Evolutionary conservation across 1,140 invertebrate genomes (phyloP).

Genomic region (Pristionchus pacificus): DNA sequence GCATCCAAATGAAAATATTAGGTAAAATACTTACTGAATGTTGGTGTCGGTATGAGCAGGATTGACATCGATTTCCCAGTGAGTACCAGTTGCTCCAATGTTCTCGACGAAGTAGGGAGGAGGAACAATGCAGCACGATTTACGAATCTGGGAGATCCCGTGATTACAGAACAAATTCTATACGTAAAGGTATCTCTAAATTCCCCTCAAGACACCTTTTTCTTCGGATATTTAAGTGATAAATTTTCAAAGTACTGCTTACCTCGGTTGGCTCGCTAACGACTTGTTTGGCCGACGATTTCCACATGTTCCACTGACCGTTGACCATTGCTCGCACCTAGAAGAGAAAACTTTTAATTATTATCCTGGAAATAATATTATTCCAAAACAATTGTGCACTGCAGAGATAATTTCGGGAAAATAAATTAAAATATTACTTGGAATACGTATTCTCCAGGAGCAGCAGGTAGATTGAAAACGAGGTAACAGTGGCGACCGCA

Average conservation of each 20-base stretch:
- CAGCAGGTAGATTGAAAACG: constrained; percentile 52
- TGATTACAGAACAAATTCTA: constrained; percentile 6
- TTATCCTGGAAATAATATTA: no score
- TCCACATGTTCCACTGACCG: constrained; percentile 56
- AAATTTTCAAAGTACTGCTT: no score
- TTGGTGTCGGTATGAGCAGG: constrained; percentile 54
- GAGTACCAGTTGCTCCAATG: constrained; percentile 48
- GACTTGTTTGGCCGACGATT: constrained; percentile 44
- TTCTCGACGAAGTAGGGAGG: constrained; percentile 55
- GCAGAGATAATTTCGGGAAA: constrained; percentile 10
- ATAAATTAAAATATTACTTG: constrained; percentile 33
- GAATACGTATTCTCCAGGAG: constrained; percentile 50
- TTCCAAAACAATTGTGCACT: no score
- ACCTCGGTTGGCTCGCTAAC: constrained; percentile 46
- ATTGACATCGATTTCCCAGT: constrained; percentile 50
- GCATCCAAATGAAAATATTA: no score
- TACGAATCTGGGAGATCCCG: background rate
- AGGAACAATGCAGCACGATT: constrained; percentile 52
- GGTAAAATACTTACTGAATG: constrained; percentile 49
- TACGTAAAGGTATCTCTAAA: background rate
- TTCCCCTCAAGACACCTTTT: no score
- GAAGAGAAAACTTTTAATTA: no score
- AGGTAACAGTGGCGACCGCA: constrained; percentile 52
- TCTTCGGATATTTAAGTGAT: no score
- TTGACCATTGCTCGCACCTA: constrained; percentile 55